Conservation (phyloP, 2,797 vertebrate species). For the Schizopygopsis pylzovi region DNA sequence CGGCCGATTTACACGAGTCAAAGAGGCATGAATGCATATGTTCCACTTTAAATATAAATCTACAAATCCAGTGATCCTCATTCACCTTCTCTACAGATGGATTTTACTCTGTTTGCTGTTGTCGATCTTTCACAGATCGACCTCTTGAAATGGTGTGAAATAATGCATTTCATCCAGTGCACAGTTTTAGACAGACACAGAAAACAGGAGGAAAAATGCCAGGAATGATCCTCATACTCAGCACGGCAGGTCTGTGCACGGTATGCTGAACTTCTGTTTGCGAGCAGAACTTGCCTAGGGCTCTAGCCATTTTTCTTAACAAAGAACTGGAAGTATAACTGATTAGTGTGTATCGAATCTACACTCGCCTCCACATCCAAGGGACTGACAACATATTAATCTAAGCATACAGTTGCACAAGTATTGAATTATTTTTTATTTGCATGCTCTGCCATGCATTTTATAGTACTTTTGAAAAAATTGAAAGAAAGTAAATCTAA, state of each 20-base stretch:
- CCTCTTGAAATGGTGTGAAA: neutral
- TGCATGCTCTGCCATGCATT: neutral
- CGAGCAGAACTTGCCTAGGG: slow-evolving; percentile 71
- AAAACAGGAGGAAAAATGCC: slow-evolving; percentile 73
- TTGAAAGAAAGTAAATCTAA: neutral
- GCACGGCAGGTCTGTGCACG: slow-evolving; percentile 81
- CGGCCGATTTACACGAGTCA: slow-evolving; percentile 38
- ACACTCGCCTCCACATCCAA: slow-evolving; percentile 16
- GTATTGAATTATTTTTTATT: neutral
- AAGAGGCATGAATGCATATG: slow-evolving; percentile 38
- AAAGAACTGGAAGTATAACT: slow-evolving; percentile 50
- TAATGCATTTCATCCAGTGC: slow-evolving; percentile 48
- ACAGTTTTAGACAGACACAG: slow-evolving; percentile 63
- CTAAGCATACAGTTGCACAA: neutral
- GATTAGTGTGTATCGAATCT: slow-evolving; percentile 38
- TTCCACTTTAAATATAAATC: slow-evolving; percentile 33
- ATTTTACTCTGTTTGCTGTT: neutral
- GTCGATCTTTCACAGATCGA: neutral
- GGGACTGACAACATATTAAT: neutral
- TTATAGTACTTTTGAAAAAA: neutral
- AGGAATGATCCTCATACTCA: slow-evolving; percentile 78
- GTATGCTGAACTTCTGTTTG: slow-evolving; percentile 74
- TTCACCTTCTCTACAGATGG: neutral
- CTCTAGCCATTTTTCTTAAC: slow-evolving; percentile 56
- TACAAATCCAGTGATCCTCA: slow-evolving; percentile 28